Conservation (phyloP, 1,140 invertebrate species). For the Mamestra configurata region DNA sequence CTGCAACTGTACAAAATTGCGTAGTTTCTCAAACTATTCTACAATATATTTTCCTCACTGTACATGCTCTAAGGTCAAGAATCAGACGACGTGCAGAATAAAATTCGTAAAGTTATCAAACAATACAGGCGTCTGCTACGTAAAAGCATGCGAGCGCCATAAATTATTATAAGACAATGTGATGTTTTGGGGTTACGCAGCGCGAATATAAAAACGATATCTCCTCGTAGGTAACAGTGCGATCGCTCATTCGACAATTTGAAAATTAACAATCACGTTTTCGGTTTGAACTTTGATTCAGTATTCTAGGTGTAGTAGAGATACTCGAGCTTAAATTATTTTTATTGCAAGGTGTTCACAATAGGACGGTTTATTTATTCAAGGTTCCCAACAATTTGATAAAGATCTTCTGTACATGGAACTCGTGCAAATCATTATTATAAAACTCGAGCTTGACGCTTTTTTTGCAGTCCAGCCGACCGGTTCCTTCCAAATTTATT, state of each 20-base stretch:
- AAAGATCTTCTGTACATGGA: background rate
- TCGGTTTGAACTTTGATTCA: background rate
- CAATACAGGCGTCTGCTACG: slow-evolving; percentile 4
- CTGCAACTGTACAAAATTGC: no score
- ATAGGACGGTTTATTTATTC: background rate
- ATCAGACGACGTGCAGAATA: background rate
- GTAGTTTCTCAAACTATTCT: no score
- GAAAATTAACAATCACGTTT: background rate
- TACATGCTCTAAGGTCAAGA: background rate
- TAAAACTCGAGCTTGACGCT: background rate
- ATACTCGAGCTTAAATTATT: slow-evolving; percentile 1
- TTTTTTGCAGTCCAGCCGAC: slow-evolving; percentile 43
- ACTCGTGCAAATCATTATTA: background rate
- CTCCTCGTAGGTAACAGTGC: background rate
- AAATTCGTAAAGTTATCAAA: slow-evolving; percentile 17
- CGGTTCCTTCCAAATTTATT: slow-evolving; percentile 65
- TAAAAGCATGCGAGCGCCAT: slow-evolving; percentile 24
- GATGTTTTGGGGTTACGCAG: slow-evolving; percentile 3
- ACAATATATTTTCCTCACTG: no score
- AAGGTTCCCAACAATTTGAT: background rate
- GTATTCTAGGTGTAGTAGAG: slow-evolving; percentile 5
- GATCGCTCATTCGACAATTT: background rate
- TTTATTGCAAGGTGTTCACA: background rate
- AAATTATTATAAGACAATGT: slow-evolving; percentile 32
- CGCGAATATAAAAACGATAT: slow-evolving; percentile 12